Percentiles rank a stretch among this genome's conserved stretches.
Evolutionary conservation across 2,797 vertebrate species (phyloP).

Genomic region (Pseudotriccus pelzelni): DNA sequence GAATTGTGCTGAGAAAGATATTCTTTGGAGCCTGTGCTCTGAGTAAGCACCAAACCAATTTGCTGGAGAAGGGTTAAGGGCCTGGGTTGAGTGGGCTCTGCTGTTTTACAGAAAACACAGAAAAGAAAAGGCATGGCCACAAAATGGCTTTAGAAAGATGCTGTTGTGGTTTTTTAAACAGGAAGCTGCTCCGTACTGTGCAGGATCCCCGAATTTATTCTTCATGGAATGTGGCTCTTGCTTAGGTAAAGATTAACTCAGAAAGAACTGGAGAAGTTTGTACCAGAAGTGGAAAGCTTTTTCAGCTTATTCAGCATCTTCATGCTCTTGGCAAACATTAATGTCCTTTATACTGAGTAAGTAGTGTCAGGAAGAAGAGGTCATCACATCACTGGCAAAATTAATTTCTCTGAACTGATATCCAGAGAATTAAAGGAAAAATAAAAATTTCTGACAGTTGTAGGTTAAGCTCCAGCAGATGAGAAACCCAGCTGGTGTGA

Average conservation of each 20-base stretch:
- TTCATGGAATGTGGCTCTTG: not conserved
- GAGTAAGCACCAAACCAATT: not conserved
- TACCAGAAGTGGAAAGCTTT: not conserved
- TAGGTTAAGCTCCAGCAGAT: conserved; percentile 12
- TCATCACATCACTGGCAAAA: not conserved
- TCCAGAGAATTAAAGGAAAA: not conserved
- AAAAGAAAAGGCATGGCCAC: not conserved
- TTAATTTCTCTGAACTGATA: conserved; percentile 21
- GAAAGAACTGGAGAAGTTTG: not conserved
- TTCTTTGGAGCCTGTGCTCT: not conserved
- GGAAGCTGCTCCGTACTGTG: not conserved
- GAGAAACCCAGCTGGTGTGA: conserved; percentile 32
- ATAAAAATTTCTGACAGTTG: not conserved
- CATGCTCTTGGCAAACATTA: not conserved
- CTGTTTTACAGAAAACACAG: not conserved
- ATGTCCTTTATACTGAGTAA: not conserved
- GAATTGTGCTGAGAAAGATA: not conserved
- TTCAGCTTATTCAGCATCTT: conserved; percentile 9
- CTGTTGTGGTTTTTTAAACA: not conserved
- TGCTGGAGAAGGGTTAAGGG: not conserved
- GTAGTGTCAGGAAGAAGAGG: not conserved
- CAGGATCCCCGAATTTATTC: not conserved
- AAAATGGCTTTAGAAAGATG: not conserved
- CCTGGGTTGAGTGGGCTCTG: not conserved
- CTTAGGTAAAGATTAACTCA: not conserved